Base-by-base conservation (phyloP, 2,888 invertebrate genomes). In the Shargacucullia verbasci region DNA sequence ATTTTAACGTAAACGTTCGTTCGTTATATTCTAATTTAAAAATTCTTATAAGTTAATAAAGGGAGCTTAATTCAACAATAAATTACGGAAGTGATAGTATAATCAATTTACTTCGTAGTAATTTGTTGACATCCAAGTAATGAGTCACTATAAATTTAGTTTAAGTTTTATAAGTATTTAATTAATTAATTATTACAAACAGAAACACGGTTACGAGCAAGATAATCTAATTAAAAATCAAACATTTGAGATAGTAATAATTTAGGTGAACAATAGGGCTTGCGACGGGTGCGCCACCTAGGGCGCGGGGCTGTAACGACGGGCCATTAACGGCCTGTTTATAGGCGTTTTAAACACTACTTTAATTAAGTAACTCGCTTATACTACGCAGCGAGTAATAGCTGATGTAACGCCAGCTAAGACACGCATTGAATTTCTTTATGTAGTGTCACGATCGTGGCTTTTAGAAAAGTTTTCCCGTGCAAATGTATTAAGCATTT, bases 321-420 rank as follows among this genome's bases (percentile, higher is more conserved):
- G 76, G 76, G 77, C 83, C 88, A 89, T 92, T 91, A 89, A 83
- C 84, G 75, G 50, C 1, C 53, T 46, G 85, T 91, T 92, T 90
- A 91, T 88, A 89, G 84, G 52, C 57, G 64, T 86, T 89, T 89
- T 86, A 89, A 86, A 82, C 83, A 80, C 85, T 80, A 84, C 83
- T 88, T 90, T 91, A 92, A 92, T 91, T 92, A 92, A 87, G 85
- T 86, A 84, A 73, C 68, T 75, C 52, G 46, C 41, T 58, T 66
- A 55, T 48, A 54, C 37, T 56, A 46, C 35, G 45, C 61, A 39
- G 45, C 44, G 25, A 47, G 70, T 46, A 39, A 63, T 43, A 43
- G 48, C 62, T 54, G 54, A 63, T 70, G 52, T 48, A 53, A 58
- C 53, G 41, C 45, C 9, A 52, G 63, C 40, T 45, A 25, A 11